Percentiles rank a stretch among this genome's conserved stretches.
Conservation (phyloP, 2,888 invertebrate genomes). For the Agrotis clavis region DNA sequence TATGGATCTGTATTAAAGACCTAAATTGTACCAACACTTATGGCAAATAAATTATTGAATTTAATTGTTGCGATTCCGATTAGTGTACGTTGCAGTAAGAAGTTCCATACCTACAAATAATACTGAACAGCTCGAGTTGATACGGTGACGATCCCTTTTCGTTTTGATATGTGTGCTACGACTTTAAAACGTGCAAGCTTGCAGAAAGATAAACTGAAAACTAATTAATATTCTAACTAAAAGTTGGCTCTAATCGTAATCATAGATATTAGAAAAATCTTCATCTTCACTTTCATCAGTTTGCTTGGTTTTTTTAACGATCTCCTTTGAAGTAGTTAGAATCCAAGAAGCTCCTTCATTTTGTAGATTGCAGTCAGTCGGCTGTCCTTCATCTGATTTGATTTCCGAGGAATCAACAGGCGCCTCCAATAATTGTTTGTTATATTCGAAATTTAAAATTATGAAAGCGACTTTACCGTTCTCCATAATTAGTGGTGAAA, state of each 20-base stretch:
- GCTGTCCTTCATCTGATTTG: background rate
- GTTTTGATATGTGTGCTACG: no score
- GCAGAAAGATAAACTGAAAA: background rate
- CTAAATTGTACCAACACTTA: no score
- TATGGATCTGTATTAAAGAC: no score
- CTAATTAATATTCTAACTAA: background rate
- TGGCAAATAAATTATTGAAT: no score
- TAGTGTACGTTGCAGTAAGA: no score
- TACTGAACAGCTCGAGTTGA: no score
- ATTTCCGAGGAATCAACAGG: background rate
- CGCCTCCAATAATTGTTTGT: slow-evolving; percentile 3
- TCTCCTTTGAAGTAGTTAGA: slow-evolving; percentile 3
- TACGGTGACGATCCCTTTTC: no score
- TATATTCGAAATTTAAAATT: slow-evolving; percentile 13
- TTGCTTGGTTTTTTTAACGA: background rate
- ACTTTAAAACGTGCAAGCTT: background rate
- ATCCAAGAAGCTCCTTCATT: slow-evolving; percentile 3
- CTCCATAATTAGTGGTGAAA: slow-evolving; percentile 16
- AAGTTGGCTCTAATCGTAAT: slow-evolving; percentile 23
- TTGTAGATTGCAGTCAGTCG: background rate
- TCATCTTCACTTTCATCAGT: slow-evolving; percentile 12
- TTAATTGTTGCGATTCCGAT: no score
- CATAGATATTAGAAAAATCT: slow-evolving; percentile 21
- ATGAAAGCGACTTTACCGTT: slow-evolving; percentile 29
- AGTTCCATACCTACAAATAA: no score